Evolutionary conservation across 2,797 vertebrate species (phyloP), one percentile per base, ranked within the genome.

Genomic region (Botia kubotai): DNA sequence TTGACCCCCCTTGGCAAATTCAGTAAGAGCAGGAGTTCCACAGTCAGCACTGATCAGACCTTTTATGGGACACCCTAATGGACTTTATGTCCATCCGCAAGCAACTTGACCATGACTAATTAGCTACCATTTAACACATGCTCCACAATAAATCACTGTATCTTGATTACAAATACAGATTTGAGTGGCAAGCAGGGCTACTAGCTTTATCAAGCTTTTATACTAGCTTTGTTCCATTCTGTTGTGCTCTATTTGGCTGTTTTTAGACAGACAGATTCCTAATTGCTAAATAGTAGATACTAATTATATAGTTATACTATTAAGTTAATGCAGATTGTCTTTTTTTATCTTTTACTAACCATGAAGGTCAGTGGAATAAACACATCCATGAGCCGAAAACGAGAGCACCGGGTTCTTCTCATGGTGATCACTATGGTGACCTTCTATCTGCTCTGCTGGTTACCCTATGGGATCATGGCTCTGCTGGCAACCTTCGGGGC

Each of bases 401-500:
- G 90, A 52, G 94, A 96, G 86, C 93, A 93, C 86, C 90, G 82
- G 0, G 85, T 96, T 29, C 91, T 95, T 83, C 2, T 92, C 67
- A 93, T 95, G 94, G 93, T 95, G 23, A 46, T 94, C 75, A 89
- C 89, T 55, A 95, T 96, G 94, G 94, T 95, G 79, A 73, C 88
- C 70, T 94, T 93, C 80, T 95, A 95, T 90, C 89, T 96, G 79
- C 85, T 95, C 72, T 96, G 95, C 91, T 96, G 95, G 95, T 88
- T 96, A 77, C 94, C 93, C 0, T 96, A 94, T 1, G 94, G 94
- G 0, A 90, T 94, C 14, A 91, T 89, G 55, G 95, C 95, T 0
- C 91, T 95, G 80, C 77, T 90, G n/a, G 88, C 95, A 0, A 93
- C 93, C 0, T 94, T 95, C 2, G 94, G 95, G 19, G 91, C 87